phyloP scores from a whole-genome alignment of 2,888 invertebrate genomes.

The Apotomis turbidana region DNA sequence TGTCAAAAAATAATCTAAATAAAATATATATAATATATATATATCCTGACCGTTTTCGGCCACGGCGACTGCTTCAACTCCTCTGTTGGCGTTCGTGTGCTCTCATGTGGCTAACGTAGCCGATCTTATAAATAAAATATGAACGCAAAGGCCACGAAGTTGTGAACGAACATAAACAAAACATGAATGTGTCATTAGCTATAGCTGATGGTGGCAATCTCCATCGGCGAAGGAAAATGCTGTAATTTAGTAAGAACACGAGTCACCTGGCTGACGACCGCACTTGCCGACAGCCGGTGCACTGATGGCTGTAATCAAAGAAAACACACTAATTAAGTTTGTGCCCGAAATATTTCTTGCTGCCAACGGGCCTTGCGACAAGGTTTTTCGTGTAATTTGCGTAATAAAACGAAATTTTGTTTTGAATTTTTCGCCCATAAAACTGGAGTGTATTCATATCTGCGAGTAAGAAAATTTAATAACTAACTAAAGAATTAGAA shows the following conservation, averaged over 20 bases:
- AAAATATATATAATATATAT: too few species aligned
- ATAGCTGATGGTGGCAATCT: conserved; percentile 48
- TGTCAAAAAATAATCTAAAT: too few species aligned
- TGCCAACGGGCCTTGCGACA: background rate
- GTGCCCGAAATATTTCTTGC: conserved; percentile 68
- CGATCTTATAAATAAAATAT: too few species aligned
- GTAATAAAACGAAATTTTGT: background rate
- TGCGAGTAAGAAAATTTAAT: too few species aligned
- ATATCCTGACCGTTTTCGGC: too few species aligned
- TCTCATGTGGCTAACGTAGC: too few species aligned
- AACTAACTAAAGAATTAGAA: too few species aligned
- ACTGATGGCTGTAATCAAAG: conserved; percentile 82
- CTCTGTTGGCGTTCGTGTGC: too few species aligned
- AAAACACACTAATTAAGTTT: conserved; percentile 82
- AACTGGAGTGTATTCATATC: too few species aligned
- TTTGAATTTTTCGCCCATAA: background rate
- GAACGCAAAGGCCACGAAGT: background rate
- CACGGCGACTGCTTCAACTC: too few species aligned
- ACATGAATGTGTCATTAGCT: background rate
- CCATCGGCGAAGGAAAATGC: conserved; percentile 65
- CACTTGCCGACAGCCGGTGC: conserved; percentile 75
- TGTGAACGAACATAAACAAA: background rate
- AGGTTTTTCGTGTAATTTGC: background rate
- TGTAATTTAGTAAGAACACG: conserved; percentile 71
- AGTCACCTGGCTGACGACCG: conserved; percentile 70